A percentile compares a stretch with the other conserved stretches of the same genome.
These are phyloP conservation scores for Megaptera novaeangliae DNA, from an alignment of 2,113 vertebrate species.

Conservation along the genomic window DNA sequence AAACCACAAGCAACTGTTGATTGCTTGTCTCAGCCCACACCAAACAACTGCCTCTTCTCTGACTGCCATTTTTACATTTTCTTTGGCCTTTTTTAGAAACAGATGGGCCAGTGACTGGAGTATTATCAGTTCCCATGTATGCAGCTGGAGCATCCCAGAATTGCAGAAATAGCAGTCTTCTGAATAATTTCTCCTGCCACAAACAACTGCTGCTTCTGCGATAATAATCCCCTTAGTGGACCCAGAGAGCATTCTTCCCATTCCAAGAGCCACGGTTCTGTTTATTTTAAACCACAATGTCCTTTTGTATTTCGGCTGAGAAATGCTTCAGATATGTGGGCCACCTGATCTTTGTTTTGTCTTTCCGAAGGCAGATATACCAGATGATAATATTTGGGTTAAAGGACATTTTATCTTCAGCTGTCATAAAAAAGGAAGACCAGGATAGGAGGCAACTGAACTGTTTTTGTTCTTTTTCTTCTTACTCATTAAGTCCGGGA, in stretches of 20 bases:
- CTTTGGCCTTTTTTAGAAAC: conserved; percentile 42
- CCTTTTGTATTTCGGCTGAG: conserved; percentile 47
- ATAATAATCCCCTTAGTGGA: conserved; percentile 52
- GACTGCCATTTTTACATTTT: conserved; percentile 15
- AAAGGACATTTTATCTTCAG: conserved; percentile 23
- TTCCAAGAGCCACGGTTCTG: conserved; percentile 7
- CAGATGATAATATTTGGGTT: conserved; percentile 18
- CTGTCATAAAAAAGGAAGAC: conserved; percentile 5
- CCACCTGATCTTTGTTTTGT: conserved; percentile 53
- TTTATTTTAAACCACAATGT: conserved; percentile 74
- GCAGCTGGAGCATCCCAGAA: conserved; percentile 75
- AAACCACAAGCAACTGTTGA: conserved; percentile 38
- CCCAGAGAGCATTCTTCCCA: conserved; percentile 58
- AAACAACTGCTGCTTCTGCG: conserved; percentile 76
- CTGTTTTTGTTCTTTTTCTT: background rate
- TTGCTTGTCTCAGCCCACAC: background rate
- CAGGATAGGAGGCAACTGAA: background rate
- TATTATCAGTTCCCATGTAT: conserved; percentile 23
- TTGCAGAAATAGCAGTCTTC: conserved; percentile 73
- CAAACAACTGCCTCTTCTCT: conserved; percentile 42
- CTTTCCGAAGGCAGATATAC: conserved; percentile 8
- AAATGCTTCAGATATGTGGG: conserved; percentile 38
- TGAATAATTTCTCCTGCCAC: conserved; percentile 72
- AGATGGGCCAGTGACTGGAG: conserved; percentile 72
- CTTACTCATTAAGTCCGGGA: background rate